Conservation (phyloP, 2,797 vertebrate species). For the Semotilus atromaculatus region DNA sequence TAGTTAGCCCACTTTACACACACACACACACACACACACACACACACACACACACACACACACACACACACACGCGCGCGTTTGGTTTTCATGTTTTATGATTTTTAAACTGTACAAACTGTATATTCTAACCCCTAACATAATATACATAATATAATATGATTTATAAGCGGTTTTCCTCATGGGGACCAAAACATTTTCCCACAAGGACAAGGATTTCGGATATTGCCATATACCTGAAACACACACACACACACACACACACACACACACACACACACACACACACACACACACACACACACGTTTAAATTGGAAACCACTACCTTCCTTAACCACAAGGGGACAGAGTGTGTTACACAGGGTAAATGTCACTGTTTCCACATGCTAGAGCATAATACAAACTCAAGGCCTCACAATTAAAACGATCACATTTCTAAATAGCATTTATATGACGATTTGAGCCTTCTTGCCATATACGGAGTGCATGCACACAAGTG, state of each 20-base stretch:
- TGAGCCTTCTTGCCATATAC: background rate
- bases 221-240: background rate
- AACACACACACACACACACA: background rate
- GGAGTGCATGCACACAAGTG: background rate
- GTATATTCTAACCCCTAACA: background rate
- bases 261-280: background rate
- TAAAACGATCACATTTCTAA: background rate
- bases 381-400: background rate
- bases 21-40: background rate
- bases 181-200: background rate
- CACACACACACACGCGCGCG: too few relatives aligned
- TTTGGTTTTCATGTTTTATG: background rate
- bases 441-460: background rate
- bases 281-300: background rate
- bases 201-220: background rate
- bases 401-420: background rate
- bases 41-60: too few relatives aligned
- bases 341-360: conserved; percentile 36
- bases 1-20: conserved; percentile 27
- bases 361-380: background rate
- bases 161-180: background rate
- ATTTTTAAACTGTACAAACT: background rate
- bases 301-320: background rate
- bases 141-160: background rate
- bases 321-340: conserved; percentile 35